Conservation (phyloP, 2,113 vertebrate species). For the Seriola dumerili region DNA sequence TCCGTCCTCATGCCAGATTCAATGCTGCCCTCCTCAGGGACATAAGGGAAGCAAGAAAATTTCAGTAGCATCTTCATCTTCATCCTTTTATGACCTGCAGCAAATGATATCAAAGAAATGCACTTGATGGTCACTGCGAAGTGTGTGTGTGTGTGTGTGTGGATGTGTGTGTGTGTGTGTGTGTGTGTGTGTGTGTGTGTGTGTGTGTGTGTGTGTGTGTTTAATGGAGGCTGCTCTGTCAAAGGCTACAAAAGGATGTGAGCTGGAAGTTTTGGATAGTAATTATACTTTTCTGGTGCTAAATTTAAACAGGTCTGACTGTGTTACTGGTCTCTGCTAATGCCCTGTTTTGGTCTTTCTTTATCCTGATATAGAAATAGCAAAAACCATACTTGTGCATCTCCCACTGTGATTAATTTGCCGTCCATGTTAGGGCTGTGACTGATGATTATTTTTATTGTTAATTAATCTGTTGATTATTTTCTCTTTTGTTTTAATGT, state of each 20-base stretch:
- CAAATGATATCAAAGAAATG: neutral
- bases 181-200: neutral
- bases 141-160: neutral
- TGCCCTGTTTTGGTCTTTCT: neutral
- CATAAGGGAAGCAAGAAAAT: neutral
- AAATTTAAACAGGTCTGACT: conserved; percentile 1
- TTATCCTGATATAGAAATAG: conserved; percentile 1
- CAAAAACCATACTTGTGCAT: neutral
- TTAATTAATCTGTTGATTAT: neutral
- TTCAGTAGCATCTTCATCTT: conserved; percentile 7
- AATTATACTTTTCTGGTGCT: neutral
- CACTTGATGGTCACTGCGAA: neutral
- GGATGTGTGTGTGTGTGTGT: neutral
- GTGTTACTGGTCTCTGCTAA: neutral
- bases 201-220: neutral
- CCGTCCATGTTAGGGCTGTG: neutral
- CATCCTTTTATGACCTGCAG: conserved; percentile 21
- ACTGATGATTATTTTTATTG: neutral
- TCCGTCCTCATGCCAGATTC: conserved; percentile 30
- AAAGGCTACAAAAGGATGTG: conserved; percentile 23
- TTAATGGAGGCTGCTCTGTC: neutral
- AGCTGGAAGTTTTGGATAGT: neutral
- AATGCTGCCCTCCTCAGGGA: conserved; percentile 71
- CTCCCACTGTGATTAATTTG: neutral
- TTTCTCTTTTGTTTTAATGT: neutral